Evolutionary conservation across 2,888 invertebrate species (phyloP).

Genomic region (Idaea straminata): DNA sequence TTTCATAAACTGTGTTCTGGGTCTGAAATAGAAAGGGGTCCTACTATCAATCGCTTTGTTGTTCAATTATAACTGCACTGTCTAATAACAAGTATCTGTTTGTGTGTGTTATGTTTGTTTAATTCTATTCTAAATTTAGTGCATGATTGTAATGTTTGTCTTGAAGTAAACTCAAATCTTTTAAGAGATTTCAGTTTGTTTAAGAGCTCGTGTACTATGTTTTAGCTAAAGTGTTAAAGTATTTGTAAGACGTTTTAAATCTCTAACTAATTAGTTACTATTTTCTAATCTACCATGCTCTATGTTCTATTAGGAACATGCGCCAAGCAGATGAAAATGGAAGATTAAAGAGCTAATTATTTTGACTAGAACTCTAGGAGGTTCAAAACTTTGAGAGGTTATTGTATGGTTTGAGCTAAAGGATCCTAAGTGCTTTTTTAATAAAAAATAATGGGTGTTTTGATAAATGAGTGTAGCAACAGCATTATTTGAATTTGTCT

Average conservation of each 20-base stretch:
- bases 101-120: constrained; percentile 39
- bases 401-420: constrained; percentile 18
- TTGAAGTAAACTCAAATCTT: constrained; percentile 12
- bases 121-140: constrained; percentile 25
- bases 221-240: neutral
- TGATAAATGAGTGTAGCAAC: constrained; percentile 65
- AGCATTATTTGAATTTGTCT: constrained; percentile 32
- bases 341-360: constrained; percentile 6
- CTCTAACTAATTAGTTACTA: neutral
- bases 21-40: constrained; percentile 88
- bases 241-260: neutral
- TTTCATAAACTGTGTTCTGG: constrained; percentile 98
- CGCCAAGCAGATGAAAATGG: constrained; percentile 45
- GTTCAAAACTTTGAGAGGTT: neutral
- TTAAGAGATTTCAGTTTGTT: constrained; percentile 7
- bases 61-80: constrained; percentile 62
- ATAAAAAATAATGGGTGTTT: constrained; percentile 56
- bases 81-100: constrained; percentile 46
- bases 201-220: constrained; percentile 24
- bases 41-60: constrained; percentile 78
- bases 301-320: constrained; percentile 28
- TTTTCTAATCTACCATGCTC: neutral
- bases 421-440: constrained; percentile 41
- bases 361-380: neutral
- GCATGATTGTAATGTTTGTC: constrained; percentile 23